Evolutionary conservation across 2,888 invertebrate species (phyloP).

Genomic region (Muschampia plurimacula): DNA sequence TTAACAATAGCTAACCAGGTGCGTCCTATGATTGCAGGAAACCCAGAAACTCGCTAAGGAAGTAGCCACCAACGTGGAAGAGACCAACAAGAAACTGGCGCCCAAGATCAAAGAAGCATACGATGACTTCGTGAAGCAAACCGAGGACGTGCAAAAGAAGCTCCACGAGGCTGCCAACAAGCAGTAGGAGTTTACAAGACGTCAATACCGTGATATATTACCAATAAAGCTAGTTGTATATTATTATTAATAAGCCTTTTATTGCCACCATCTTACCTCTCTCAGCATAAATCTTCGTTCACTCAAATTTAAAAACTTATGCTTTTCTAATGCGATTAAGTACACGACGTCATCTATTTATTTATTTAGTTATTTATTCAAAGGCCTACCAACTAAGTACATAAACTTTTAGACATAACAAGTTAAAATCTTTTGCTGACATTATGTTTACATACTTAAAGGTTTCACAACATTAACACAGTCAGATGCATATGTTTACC

Average conservation of each 20-base stretch:
- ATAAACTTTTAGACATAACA: too few relatives aligned
- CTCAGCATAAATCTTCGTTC: too few relatives aligned
- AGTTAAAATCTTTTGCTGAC: too few relatives aligned
- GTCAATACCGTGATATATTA: slow-evolving; percentile 7
- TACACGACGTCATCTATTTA: too few relatives aligned
- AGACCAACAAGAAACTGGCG: slow-evolving; percentile 71
- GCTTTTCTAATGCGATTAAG: too few relatives aligned
- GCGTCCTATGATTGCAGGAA: slow-evolving; percentile 54
- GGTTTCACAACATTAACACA: too few relatives aligned
- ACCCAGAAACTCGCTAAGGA: slow-evolving; percentile 72
- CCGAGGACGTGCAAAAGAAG: slow-evolving; percentile 69
- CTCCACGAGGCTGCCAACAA: slow-evolving; percentile 75
- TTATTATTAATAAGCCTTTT: neutral
- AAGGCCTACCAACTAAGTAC: too few relatives aligned
- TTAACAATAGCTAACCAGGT: neutral
- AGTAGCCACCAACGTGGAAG: slow-evolving; percentile 63
- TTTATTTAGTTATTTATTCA: too few relatives aligned
- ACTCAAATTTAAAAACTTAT: too few relatives aligned
- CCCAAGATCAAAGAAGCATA: slow-evolving; percentile 73
- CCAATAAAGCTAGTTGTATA: slow-evolving; percentile 1
- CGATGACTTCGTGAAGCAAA: slow-evolving; percentile 71
- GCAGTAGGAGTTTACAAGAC: slow-evolving; percentile 52
- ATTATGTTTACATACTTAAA: too few relatives aligned
- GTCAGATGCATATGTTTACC: too few relatives aligned
- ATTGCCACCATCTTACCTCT: neutral